These are phyloP conservation scores for Macroteleia sp. DNA, from an alignment of 2,888 invertebrate species.

Conservation along the genomic window DNA sequence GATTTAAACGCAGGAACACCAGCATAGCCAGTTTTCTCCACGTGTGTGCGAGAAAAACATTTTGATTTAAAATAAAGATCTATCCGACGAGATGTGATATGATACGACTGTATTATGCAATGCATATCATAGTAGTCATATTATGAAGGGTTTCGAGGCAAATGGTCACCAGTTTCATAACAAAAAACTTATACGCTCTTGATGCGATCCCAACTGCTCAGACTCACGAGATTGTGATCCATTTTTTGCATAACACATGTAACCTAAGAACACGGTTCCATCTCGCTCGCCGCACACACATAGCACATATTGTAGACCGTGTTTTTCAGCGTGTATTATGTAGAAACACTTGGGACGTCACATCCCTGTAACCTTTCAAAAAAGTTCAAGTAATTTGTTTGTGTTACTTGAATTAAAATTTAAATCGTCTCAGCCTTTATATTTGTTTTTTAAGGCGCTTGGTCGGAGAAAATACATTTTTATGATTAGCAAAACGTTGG, in stretches of 20 bases:
- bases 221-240: conserved; percentile 35
- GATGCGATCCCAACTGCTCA: too few species aligned
- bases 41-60: too few species aligned
- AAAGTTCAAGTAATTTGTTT: too few species aligned
- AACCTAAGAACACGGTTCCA: conserved; percentile 17
- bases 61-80: neutral
- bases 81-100: neutral
- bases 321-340: conserved; percentile 28
- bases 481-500: too few species aligned
- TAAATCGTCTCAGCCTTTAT: too few species aligned
- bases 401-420: too few species aligned
- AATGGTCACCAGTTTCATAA: conserved; percentile 41
- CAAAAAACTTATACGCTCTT: too few species aligned
- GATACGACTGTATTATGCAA: conserved; percentile 40
- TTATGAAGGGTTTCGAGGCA: conserved; percentile 34
- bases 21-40: too few species aligned
- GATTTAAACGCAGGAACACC: too few species aligned
- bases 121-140: conserved; percentile 38
- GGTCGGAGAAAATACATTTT: too few species aligned
- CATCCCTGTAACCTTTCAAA: too few species aligned
- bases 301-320: conserved; percentile 21
- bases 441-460: too few species aligned
- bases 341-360: conserved; percentile 12
- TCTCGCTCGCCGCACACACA: conserved; percentile 12
- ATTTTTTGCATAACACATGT: conserved; percentile 39